Conservation (phyloP, 2,113 vertebrate species). For the Vireo altiloquus region DNA sequence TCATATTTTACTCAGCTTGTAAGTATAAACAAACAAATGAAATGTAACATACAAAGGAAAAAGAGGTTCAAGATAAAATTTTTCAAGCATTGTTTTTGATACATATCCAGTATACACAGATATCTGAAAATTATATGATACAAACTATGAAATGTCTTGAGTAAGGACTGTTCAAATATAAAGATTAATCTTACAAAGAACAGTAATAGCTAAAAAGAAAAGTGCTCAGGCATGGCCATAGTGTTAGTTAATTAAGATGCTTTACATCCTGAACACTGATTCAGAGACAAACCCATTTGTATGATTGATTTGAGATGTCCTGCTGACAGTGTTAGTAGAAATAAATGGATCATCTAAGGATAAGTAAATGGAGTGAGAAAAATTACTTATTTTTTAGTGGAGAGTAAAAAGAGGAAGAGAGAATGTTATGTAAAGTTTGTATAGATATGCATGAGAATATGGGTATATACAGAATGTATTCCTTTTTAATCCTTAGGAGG, state of each 20-base stretch:
- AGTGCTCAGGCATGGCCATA: background rate
- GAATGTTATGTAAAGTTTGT: background rate
- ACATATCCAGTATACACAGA: background rate
- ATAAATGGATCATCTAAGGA: background rate
- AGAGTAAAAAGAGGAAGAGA: background rate
- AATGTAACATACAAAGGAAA: background rate
- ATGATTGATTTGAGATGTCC: background rate
- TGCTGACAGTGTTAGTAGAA: background rate
- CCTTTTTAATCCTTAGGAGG: slow-evolving; percentile 69
- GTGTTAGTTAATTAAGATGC: background rate
- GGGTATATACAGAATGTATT: background rate
- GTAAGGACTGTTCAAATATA: background rate
- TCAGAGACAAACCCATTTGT: background rate
- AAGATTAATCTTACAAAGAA: background rate
- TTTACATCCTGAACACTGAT: background rate
- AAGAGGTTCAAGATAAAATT: background rate
- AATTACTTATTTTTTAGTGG: background rate
- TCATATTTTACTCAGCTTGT: background rate
- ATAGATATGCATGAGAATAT: background rate
- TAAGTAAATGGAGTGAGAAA: background rate
- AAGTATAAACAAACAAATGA: background rate
- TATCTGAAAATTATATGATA: background rate
- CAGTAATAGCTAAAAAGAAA: background rate
- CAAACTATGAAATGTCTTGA: background rate
- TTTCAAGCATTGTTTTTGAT: background rate